A percentile compares a stretch with the other conserved stretches of the same genome.
Evolutionary conservation across 2,113 vertebrate species (phyloP).

Genomic region (Genyomyrus donnyi): DNA sequence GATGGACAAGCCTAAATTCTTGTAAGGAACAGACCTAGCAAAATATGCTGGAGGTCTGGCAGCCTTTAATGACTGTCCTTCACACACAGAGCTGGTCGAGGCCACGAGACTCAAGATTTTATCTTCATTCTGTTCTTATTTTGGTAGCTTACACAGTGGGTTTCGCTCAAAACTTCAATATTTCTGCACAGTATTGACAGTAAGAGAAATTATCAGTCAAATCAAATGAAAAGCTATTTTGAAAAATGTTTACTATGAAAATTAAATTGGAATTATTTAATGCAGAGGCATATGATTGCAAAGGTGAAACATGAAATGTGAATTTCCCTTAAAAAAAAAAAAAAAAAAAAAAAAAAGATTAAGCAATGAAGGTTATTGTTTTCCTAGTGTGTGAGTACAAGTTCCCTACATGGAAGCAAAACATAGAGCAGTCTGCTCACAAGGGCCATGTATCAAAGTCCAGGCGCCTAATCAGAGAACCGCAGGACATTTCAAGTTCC

Average conservation of each 20-base stretch:
- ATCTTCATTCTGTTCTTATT: not conserved
- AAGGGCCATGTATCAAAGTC: not conserved
- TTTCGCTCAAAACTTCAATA: not conserved
- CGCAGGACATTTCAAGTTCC: not conserved
- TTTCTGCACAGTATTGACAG: not conserved
- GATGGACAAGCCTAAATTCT: not conserved
- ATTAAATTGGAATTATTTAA: not conserved
- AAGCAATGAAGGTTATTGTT: not conserved
- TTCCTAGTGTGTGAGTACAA: not conserved
- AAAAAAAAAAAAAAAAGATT: not conserved
- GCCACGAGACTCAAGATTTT: not conserved
- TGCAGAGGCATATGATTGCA: not conserved
- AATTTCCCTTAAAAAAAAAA: not conserved
- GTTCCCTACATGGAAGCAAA: not conserved
- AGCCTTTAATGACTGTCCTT: not conserved
- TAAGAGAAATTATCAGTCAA: not conserved
- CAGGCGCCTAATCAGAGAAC: not conserved
- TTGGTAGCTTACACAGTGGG: not conserved
- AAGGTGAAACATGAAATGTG: not conserved
- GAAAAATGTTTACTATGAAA: not conserved
- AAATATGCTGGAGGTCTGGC: not conserved
- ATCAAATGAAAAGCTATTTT: not conserved
- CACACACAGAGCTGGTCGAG: not conserved
- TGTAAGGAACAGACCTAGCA: not conserved
- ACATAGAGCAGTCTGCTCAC: not conserved